Evolutionary conservation across 2,113 vertebrate genomes (phyloP), one percentile per base, ranked within the genome.

Genomic region (Nothoprocta perdicaria): DNA sequence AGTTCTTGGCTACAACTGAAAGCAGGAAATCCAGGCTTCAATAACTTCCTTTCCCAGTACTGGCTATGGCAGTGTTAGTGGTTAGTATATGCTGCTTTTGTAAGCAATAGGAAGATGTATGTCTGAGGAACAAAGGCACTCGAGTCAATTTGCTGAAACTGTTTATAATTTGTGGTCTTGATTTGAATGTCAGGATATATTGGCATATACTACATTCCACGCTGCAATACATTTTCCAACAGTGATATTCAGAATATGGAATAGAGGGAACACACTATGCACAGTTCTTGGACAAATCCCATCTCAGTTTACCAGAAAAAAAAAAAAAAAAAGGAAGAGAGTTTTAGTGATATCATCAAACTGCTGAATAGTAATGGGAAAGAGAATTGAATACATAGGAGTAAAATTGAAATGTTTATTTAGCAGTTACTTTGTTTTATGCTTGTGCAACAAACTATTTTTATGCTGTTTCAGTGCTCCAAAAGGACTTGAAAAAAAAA

Each of bases 11-110:
- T 98, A 96, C 97, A 97, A 97, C 97, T 97, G 97, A 98, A 98
- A 98, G 97, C 98, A 99, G 99, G 99, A 99, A 99, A 98, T 99
- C 98, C 98, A 98, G 95, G 98, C 98, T 98, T 98, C 98, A 98
- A 99, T 98, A 98, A 98, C 98, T 99, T 99, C 98, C 99, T 99
- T 98, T 99, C 98, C 97, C 97, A 97, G 97, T 96, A 91, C 97
- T 97, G 98, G 97, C 98, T 97, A 93, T 97, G 94, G 97, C 97
- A 77, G 96, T 50, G 24, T 93, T 97, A 94, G 98, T 95, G 98
- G 98, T 98, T 98, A 97, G 97, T 96, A 96, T 97, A 97, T 94
- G 97, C 97, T 95, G 97, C 97, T 97, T 98, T 97, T 97, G 94
- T 98, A 97, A 98, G 98, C 96, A 85, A 98, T 98, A 98, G 97